These are phyloP conservation scores for Aphis gossypii DNA, from an alignment of 1,140 invertebrate genomes.

Conservation along the genomic window DNA sequence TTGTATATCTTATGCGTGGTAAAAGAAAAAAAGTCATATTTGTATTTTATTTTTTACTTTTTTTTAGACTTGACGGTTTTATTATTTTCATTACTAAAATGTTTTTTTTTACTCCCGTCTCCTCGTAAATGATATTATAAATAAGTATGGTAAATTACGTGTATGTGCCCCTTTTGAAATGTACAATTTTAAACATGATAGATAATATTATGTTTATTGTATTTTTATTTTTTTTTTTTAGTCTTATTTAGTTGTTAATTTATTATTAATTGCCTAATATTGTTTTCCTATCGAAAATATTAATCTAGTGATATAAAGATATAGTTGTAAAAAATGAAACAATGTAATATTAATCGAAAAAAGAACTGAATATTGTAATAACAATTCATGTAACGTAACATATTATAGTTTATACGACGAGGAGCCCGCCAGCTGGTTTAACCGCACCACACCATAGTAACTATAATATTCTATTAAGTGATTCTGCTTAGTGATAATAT, in stretches of 20 bases:
- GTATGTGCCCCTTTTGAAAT: background rate
- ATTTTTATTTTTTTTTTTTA: background rate
- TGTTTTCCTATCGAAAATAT: background rate
- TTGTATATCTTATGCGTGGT: background rate
- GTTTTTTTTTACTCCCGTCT: background rate
- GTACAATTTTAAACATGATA: background rate
- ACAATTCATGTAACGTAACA: background rate
- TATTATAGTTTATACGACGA: background rate
- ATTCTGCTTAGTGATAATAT: background rate
- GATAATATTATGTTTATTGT: background rate
- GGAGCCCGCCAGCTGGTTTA: background rate
- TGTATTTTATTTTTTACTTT: background rate
- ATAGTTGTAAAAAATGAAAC: background rate
- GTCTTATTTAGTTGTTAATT: background rate
- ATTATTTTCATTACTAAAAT: background rate
- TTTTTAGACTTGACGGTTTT: background rate
- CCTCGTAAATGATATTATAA: background rate
- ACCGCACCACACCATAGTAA: background rate
- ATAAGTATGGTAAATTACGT: background rate
- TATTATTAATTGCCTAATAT: background rate
- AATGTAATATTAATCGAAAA: background rate
- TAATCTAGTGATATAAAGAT: background rate
- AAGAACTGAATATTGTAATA: conserved; percentile 38
- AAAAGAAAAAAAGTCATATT: background rate
- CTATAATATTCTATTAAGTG: background rate